phyloP scores from a whole-genome alignment of 2,888 invertebrate genomes.

The Brachynemurus nebulosus region DNA sequence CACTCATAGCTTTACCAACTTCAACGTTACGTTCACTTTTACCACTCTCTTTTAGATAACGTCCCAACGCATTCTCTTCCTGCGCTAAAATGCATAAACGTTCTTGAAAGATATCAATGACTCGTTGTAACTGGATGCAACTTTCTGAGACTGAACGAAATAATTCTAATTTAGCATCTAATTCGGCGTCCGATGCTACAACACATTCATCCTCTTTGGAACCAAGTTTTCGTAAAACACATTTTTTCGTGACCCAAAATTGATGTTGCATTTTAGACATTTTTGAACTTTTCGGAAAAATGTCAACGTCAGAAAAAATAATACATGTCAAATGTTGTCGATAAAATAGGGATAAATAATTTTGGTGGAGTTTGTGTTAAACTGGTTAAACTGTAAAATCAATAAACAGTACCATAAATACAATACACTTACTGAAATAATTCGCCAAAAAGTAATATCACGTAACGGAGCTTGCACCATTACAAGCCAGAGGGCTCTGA shows the following conservation, averaged over 20 bases:
- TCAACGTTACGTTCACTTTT: constrained; percentile 76
- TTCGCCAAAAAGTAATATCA: too few species aligned
- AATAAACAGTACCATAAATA: too few species aligned
- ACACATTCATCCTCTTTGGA: constrained; percentile 97
- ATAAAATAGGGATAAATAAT: too few species aligned
- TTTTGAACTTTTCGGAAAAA: too few species aligned
- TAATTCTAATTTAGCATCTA: constrained; percentile 91
- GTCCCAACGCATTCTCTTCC: constrained; percentile 88
- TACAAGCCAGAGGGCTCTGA: too few species aligned
- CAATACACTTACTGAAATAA: too few species aligned
- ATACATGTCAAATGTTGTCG: too few species aligned
- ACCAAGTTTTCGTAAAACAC: constrained; percentile 81
- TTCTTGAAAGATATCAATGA: constrained; percentile 89
- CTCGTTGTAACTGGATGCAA: constrained; percentile 70
- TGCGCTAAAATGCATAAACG: constrained; percentile 83
- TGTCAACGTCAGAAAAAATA: too few species aligned
- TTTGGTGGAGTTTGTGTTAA: too few species aligned
- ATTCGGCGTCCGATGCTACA: constrained; percentile 87
- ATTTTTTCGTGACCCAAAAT: constrained; percentile 97
- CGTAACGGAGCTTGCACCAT: too few species aligned
- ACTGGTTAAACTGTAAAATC: too few species aligned
- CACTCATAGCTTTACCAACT: constrained; percentile 70
- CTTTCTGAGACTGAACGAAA: constrained; percentile 87
- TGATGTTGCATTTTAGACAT: constrained; percentile 68
- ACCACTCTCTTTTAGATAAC: constrained; percentile 87